phyloP scores from a whole-genome alignment of 2,797 vertebrate genomes.

The Sebastes vulpes region DNA sequence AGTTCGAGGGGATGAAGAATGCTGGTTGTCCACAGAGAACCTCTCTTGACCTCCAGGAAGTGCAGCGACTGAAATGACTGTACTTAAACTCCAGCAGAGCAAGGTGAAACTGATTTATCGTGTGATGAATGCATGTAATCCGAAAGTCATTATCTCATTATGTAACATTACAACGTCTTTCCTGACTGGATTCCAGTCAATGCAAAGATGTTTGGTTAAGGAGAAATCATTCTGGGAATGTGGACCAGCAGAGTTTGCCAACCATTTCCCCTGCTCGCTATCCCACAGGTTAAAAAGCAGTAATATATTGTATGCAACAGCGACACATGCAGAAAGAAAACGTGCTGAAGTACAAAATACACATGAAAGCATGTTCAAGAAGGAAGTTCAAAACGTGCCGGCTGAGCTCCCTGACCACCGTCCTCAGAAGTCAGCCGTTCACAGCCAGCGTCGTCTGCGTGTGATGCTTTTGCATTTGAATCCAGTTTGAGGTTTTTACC shows the following conservation, averaged over 20 bases:
- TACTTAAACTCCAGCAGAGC: background rate
- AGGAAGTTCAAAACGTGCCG: slow-evolving; percentile 5
- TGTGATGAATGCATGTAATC: background rate
- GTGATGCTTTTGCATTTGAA: slow-evolving; percentile 43
- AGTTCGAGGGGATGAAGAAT: slow-evolving; percentile 42
- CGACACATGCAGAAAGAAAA: slow-evolving; percentile 3
- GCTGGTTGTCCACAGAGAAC: slow-evolving; percentile 26
- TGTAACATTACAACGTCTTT: background rate
- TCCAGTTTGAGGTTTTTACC: slow-evolving; percentile 44
- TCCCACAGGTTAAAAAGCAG: background rate
- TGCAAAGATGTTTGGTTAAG: background rate
- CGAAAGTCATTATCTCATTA: background rate
- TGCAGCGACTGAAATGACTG: slow-evolving; percentile 17
- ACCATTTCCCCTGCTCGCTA: background rate
- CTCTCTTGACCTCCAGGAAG: slow-evolving; percentile 52
- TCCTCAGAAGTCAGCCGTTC: slow-evolving; percentile 15
- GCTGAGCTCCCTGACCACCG: background rate
- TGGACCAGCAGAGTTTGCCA: background rate
- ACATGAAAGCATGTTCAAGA: background rate
- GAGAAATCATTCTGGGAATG: background rate
- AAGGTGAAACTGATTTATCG: slow-evolving; percentile 5
- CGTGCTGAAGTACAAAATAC: slow-evolving; percentile 10
- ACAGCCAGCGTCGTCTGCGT: slow-evolving; percentile 26
- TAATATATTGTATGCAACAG: background rate
- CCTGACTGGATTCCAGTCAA: background rate